These are phyloP conservation scores for Grallaria varia DNA, from an alignment of 2,113 vertebrate genomes.

Conservation along the genomic window DNA sequence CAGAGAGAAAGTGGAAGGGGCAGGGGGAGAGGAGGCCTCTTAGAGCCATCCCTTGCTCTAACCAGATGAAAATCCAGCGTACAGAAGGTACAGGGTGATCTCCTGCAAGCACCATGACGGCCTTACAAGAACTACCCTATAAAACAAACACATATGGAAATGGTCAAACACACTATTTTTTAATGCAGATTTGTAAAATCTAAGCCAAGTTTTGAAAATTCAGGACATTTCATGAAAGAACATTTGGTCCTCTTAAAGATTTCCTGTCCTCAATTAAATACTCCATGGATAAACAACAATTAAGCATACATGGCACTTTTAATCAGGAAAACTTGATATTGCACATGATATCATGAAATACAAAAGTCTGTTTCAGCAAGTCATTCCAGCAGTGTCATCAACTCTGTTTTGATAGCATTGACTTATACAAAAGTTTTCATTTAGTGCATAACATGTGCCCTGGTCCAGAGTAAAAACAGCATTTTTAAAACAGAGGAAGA, in stretches of 20 bases:
- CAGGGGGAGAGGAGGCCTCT: too few species aligned
- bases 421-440: background rate
- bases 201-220: constrained; percentile 56
- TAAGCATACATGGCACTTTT: constrained; percentile 50
- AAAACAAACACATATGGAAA: background rate
- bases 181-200: constrained; percentile 74
- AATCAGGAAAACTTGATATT: constrained; percentile 64
- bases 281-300: constrained; percentile 47
- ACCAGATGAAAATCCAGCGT: background rate
- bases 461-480: constrained; percentile 7
- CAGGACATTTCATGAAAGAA: constrained; percentile 63
- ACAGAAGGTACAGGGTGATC: background rate
- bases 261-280: constrained; percentile 62
- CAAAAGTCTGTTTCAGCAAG: constrained; percentile 19
- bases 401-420: background rate
- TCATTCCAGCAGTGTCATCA: constrained; percentile 43
- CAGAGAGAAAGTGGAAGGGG: too few species aligned
- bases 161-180: constrained; percentile 3
- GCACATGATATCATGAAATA: constrained; percentile 67
- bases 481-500: background rate
- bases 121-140: background rate
- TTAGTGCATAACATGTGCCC: constrained; percentile 1
- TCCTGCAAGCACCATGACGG: background rate
- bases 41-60: background rate
- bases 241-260: constrained; percentile 66